phyloP scores from a whole-genome alignment of 2,113 vertebrate species.

The Emydura subglobosa region DNA sequence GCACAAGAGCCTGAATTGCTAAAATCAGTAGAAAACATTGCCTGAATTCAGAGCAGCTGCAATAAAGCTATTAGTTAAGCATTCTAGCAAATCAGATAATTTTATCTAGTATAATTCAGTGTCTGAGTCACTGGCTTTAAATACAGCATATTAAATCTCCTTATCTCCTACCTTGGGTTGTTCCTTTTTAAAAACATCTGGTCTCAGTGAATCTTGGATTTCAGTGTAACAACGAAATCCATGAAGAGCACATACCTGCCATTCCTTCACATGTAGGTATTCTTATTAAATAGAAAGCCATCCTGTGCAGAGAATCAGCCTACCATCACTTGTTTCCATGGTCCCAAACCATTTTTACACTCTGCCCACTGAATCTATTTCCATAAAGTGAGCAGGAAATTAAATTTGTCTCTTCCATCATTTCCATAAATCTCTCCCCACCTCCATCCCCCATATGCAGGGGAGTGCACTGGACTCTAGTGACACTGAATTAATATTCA shows the following conservation, averaged over 20 bases:
- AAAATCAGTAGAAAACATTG: not conserved
- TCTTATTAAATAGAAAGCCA: not conserved
- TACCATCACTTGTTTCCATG: not conserved
- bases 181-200: not conserved
- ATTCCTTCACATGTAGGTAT: not conserved
- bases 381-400: conserved; percentile 13
- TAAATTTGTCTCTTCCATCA: not conserved
- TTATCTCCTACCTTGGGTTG: not conserved
- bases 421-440: not conserved
- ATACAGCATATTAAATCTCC: not conserved
- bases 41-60: not conserved
- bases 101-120: not conserved
- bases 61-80: not conserved
- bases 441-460: not conserved
- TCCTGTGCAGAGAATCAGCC: not conserved
- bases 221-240: not conserved
- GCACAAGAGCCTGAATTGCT: not conserved
- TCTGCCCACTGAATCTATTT: conserved; percentile 1
- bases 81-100: not conserved
- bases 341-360: not conserved
- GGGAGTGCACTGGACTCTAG: not conserved
- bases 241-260: not conserved
- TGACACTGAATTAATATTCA: not conserved
- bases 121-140: not conserved
- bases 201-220: not conserved